Conservation (phyloP, 2,888 invertebrate genomes). For the Steinernema scapterisci region DNA sequence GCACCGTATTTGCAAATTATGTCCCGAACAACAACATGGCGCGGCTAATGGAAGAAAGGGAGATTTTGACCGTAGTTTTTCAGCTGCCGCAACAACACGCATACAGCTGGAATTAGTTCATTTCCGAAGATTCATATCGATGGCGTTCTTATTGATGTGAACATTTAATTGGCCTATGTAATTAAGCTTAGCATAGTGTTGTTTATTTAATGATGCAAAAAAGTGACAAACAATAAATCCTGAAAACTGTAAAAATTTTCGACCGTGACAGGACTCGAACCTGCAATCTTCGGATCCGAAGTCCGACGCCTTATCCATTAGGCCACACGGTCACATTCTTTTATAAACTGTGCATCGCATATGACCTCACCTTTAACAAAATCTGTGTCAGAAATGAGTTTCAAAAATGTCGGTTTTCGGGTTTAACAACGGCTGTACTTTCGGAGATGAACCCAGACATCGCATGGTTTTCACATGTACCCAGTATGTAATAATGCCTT, state of each 20-base stretch:
- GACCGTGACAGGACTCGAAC: slow-evolving; percentile 68
- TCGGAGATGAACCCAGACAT: not conserved
- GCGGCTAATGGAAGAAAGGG: too few species aligned
- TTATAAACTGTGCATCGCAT: too few species aligned
- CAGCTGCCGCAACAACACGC: too few species aligned
- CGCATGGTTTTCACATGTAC: not conserved
- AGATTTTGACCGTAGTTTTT: too few species aligned
- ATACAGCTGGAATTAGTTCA: too few species aligned
- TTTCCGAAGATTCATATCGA: too few species aligned
- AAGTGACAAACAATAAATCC: not conserved
- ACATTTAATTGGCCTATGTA: too few species aligned
- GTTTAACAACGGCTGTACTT: not conserved
- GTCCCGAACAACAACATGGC: too few species aligned
- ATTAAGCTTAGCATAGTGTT: too few species aligned
- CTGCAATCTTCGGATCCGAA: slow-evolving; percentile 69
- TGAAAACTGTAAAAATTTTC: slow-evolving; percentile 31
- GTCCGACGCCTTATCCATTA: slow-evolving; percentile 67
- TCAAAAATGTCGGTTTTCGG: not conserved
- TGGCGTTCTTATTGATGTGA: too few species aligned
- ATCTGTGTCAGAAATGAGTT: not conserved
- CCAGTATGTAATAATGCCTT: too few species aligned
- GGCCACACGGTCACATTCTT: slow-evolving; percentile 53
- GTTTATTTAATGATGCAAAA: not conserved
- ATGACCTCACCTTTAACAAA: not conserved
- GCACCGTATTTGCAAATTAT: too few species aligned